phyloP scores from a whole-genome alignment of 1,140 invertebrate genomes.

The Varroa destructor region DNA sequence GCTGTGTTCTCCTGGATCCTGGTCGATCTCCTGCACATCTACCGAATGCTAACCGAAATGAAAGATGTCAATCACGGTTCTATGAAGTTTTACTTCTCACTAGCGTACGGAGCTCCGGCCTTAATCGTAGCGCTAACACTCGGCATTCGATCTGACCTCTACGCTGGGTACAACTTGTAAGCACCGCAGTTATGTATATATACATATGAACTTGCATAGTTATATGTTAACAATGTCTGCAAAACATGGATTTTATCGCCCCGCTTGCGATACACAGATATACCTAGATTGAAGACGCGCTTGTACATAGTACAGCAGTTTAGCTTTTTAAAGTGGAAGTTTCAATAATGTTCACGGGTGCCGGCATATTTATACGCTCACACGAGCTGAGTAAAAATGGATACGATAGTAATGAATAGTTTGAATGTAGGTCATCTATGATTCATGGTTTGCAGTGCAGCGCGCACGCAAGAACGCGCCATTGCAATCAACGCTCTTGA shows the following conservation, averaged over 20 bases:
- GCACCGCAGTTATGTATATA: conserved; percentile 39
- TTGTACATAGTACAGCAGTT: too few relatives aligned
- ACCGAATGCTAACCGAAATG: conserved; percentile 86
- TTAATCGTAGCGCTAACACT: conserved; percentile 77
- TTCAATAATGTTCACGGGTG: too few relatives aligned
- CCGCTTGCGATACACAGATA: not conserved
- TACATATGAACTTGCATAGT: not conserved
- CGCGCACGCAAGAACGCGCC: too few relatives aligned
- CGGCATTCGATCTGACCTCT: conserved; percentile 83
- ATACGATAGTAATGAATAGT: too few relatives aligned
- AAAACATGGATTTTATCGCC: not conserved
- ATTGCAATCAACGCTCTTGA: too few relatives aligned
- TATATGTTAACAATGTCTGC: not conserved
- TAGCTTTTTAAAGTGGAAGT: too few relatives aligned
- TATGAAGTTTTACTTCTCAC: conserved; percentile 84
- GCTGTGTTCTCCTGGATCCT: conserved; percentile 77
- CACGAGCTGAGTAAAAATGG: too few relatives aligned
- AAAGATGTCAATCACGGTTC: conserved; percentile 87
- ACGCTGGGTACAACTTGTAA: conserved; percentile 83
- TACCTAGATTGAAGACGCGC: not conserved
- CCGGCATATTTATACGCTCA: too few relatives aligned
- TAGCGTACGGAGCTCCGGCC: conserved; percentile 84
- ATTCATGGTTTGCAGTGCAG: too few relatives aligned
- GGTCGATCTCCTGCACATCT: conserved; percentile 77
- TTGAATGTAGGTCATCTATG: too few relatives aligned